Percentiles rank a stretch among this genome's conserved stretches.
Conservation (phyloP, 2,888 invertebrate genomes). For the Carterocephalus palaemon region DNA sequence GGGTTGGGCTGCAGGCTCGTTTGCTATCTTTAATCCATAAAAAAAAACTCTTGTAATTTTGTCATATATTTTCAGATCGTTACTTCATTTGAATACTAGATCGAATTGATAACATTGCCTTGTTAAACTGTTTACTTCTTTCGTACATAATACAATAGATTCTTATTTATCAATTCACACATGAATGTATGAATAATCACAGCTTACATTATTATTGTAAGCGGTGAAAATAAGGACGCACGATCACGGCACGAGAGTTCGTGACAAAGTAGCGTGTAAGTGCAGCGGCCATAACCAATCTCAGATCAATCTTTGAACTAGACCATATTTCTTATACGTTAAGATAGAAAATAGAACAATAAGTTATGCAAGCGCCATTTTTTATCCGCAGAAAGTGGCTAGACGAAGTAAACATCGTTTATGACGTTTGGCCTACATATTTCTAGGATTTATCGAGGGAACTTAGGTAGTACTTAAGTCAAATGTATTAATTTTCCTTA, state of each 20-base stretch:
- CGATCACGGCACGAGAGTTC: slow-evolving; percentile 59
- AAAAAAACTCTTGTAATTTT: too few relatives aligned
- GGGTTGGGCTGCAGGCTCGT: too few relatives aligned
- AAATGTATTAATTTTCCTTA: slow-evolving; percentile 23
- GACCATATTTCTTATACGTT: slow-evolving; percentile 17
- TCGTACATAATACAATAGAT: too few relatives aligned
- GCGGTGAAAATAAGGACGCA: slow-evolving; percentile 61
- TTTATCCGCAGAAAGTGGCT: slow-evolving; percentile 29
- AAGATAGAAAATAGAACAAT: slow-evolving; percentile 15
- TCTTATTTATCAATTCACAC: slow-evolving; percentile 29
- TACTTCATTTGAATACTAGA: too few relatives aligned
- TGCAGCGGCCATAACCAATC: slow-evolving; percentile 29
- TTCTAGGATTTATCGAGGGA: slow-evolving; percentile 29
- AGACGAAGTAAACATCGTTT: slow-evolving; percentile 30
- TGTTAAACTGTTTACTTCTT: too few relatives aligned
- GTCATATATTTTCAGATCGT: too few relatives aligned
- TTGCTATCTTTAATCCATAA: too few relatives aligned
- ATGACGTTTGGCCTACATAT: slow-evolving; percentile 30
- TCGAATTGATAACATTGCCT: too few relatives aligned
- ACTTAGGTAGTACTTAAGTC: slow-evolving; percentile 20
- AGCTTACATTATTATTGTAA: slow-evolving; percentile 26
- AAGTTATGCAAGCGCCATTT: slow-evolving; percentile 13
- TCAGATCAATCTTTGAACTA: slow-evolving; percentile 6
- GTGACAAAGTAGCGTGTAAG: slow-evolving; percentile 60
- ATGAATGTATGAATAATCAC: slow-evolving; percentile 32